These are phyloP conservation scores for Acleris cristana DNA, from an alignment of 2,888 invertebrate genomes.

Conservation along the genomic window DNA sequence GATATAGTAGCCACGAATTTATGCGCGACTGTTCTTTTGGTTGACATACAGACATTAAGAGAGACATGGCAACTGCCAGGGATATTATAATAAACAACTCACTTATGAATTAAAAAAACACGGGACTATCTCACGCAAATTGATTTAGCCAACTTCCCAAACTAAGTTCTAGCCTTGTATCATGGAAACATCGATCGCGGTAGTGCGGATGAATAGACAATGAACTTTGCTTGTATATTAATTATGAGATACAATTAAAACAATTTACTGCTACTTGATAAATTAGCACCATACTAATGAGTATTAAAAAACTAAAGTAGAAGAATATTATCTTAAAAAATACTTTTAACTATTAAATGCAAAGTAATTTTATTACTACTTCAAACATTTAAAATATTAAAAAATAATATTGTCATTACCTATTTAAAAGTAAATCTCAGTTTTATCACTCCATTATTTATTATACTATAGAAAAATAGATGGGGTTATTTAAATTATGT, in stretches of 20 bases:
- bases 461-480: conserved; percentile 23
- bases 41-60: too few species aligned
- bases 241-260: not conserved
- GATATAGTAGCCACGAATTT: too few species aligned
- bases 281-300: conserved; percentile 52
- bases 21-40: too few species aligned
- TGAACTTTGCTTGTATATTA: too few species aligned
- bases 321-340: conserved; percentile 37
- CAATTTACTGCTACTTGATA: not conserved
- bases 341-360: conserved; percentile 48
- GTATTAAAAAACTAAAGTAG: conserved; percentile 42
- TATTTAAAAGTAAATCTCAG: conserved; percentile 41
- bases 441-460: conserved; percentile 40
- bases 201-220: too few species aligned
- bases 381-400: conserved; percentile 18
- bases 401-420: conserved; percentile 44
- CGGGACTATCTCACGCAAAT: too few species aligned
- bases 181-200: too few species aligned
- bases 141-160: too few species aligned
- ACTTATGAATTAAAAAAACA: too few species aligned
- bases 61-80: too few species aligned
- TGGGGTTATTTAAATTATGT: conserved; percentile 15
- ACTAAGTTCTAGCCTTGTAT: too few species aligned
- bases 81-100: too few species aligned
- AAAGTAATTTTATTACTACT: conserved; percentile 38